A percentile compares a stretch with the other conserved stretches of the same genome.
These are phyloP conservation scores for Anhinga anhinga DNA, from an alignment of 2,113 vertebrate genomes.

Conservation along the genomic window DNA sequence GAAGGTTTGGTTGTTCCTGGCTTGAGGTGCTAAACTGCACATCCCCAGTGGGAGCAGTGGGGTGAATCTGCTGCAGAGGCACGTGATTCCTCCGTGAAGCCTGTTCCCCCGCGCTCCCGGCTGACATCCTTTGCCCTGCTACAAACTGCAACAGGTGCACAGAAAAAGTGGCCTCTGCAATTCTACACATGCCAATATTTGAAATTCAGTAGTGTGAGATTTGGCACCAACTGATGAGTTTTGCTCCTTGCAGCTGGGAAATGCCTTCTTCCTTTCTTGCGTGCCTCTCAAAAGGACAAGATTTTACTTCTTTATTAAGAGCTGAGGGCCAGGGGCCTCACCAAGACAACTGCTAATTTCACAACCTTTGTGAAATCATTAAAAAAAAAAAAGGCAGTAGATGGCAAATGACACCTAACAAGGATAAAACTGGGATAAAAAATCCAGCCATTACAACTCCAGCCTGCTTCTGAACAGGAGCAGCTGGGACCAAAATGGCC, in stretches of 20 bases:
- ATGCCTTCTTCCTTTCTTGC: neutral
- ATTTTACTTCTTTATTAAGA: neutral
- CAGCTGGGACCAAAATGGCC: neutral
- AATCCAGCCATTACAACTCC: neutral
- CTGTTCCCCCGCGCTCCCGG: neutral
- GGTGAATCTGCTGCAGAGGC: neutral
- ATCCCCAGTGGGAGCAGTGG: fast-evolving
- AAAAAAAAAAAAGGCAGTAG: neutral
- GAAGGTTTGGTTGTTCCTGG: neutral
- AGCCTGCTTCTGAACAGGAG: neutral
- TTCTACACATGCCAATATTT: neutral
- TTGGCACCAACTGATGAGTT: neutral
- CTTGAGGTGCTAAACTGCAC: neutral
- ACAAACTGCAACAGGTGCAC: neutral
- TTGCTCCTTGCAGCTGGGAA: neutral
- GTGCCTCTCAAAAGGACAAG: neutral
- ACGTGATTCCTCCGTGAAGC: neutral
- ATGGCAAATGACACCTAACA: neutral
- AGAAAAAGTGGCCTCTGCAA: neutral
- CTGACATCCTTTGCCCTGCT: neutral
- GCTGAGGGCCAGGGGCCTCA: neutral
- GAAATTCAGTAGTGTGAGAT: neutral
- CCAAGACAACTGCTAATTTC: neutral
- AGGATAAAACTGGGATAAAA: neutral
- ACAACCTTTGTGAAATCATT: neutral